A percentile compares a stretch with the other conserved stretches of the same genome.
Conservation (phyloP, 1,140 invertebrate species). For the Dysdera silvatica region DNA sequence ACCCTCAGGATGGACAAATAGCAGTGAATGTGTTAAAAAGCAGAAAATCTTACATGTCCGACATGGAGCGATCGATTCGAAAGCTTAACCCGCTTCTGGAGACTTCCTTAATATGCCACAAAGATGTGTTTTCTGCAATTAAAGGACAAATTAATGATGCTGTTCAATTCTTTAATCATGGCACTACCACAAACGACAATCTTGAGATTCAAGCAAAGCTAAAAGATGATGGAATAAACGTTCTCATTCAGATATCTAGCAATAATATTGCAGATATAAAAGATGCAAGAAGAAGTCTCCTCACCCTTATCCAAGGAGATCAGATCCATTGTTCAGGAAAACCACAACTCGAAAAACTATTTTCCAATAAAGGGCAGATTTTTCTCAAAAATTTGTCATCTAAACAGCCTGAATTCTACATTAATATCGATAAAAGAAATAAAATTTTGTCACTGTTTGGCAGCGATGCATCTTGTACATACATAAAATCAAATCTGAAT, state of each 20-base stretch:
- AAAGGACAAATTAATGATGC: conserved; percentile 17
- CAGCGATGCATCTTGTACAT: not conserved
- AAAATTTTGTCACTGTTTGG: conserved; percentile 22
- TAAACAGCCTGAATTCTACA: not conserved
- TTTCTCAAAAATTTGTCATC: conserved; percentile 2
- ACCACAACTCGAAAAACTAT: conserved; percentile 9
- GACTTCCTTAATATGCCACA: conserved; percentile 5
- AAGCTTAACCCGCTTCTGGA: conserved; percentile 8
- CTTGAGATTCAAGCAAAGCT: conserved; percentile 8
- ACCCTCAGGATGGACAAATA: conserved; percentile 13
- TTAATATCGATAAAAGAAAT: not conserved
- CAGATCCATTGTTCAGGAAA: conserved; percentile 9
- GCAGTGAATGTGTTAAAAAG: conserved; percentile 17
- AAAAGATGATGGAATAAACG: not conserved
- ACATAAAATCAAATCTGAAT: too few relatives aligned
- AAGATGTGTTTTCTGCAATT: conserved; percentile 14
- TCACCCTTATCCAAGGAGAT: conserved; percentile 13
- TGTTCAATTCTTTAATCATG: conserved; percentile 15
- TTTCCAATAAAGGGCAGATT: not conserved
- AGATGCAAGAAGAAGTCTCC: conserved; percentile 5
- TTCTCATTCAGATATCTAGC: conserved; percentile 1
- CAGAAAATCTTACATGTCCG: not conserved
- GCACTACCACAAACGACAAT: not conserved
- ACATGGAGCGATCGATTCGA: not conserved
- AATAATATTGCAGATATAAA: conserved; percentile 20